These are phyloP conservation scores for Heterochromis multidens DNA, from an alignment of 2,113 vertebrate species.

Conservation along the genomic window DNA sequence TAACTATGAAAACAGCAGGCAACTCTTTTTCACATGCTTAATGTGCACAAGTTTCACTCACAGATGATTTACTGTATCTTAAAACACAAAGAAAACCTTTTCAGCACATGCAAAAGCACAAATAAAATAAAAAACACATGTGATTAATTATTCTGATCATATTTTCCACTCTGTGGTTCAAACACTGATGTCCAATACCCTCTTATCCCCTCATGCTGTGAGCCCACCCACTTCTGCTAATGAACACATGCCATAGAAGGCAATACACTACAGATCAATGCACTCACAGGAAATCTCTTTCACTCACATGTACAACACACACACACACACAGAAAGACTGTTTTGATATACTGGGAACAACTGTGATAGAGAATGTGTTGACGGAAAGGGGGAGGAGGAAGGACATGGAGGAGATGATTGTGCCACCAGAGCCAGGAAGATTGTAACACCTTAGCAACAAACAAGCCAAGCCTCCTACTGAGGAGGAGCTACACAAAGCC, in stretches of 20 bases:
- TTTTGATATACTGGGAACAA: constrained; percentile 27
- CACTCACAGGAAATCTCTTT: constrained; percentile 45
- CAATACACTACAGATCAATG: constrained; percentile 56
- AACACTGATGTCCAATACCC: constrained; percentile 27
- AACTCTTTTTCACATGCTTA: not conserved
- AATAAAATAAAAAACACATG: not conserved
- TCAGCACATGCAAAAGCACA: not conserved
- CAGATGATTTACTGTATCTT: not conserved
- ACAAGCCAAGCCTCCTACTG: constrained; percentile 68
- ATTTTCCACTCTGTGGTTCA: not conserved
- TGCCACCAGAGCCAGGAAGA: constrained; percentile 67
- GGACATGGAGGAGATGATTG: constrained; percentile 56
- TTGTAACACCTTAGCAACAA: constrained; percentile 80
- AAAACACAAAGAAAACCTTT: not conserved
- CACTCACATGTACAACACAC: not conserved
- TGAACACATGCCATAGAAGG: constrained; percentile 44
- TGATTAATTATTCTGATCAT: not conserved
- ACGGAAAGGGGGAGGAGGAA: constrained; percentile 16
- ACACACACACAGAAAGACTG: constrained; percentile 5
- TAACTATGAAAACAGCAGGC: not conserved
- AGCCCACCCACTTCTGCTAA: constrained; percentile 44
- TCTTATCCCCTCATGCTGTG: constrained; percentile 24
- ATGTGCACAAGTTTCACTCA: not conserved
- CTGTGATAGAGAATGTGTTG: constrained; percentile 12
- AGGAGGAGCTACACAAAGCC: constrained; percentile 54